These are phyloP conservation scores for Clarias laeviceps DNA, from an alignment of 2,797 vertebrate genomes.

Conservation along the genomic window DNA sequence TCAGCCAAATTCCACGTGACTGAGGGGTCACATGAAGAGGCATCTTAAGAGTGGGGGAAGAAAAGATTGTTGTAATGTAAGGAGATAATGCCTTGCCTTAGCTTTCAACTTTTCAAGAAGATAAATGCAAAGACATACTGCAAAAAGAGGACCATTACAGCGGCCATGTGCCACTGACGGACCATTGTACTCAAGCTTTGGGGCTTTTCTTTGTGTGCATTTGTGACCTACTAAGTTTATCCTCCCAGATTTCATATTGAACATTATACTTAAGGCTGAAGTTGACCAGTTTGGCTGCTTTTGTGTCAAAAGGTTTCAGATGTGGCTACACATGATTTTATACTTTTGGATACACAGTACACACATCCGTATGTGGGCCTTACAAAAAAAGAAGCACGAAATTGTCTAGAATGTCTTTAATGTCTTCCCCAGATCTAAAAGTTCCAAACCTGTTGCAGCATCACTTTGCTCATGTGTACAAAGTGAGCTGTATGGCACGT, in stretches of 20 bases:
- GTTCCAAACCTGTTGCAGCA: too few species aligned
- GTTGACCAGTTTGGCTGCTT: neutral
- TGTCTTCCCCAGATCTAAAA: neutral
- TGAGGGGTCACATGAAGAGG: neutral
- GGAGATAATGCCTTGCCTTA: constrained; percentile 5
- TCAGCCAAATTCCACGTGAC: constrained; percentile 2
- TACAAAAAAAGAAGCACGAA: neutral
- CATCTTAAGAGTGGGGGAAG: neutral
- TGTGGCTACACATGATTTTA: neutral
- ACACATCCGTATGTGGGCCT: neutral
- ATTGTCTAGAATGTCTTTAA: neutral
- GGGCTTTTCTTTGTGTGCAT: neutral
- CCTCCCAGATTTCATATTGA: neutral
- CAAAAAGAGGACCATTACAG: neutral
- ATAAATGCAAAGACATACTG: neutral
- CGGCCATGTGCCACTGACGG: neutral
- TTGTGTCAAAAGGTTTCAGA: neutral
- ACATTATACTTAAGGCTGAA: neutral
- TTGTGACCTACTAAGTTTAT: constrained; percentile 19
- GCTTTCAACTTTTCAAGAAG: constrained; percentile 13
- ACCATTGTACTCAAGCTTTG: neutral
- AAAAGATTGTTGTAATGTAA: constrained; percentile 13
- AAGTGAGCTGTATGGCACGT: neutral
- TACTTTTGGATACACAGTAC: neutral
- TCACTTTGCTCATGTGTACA: neutral